Evolutionary conservation across 2,888 invertebrate genomes (phyloP).

Genomic region (Seira ritae): DNA sequence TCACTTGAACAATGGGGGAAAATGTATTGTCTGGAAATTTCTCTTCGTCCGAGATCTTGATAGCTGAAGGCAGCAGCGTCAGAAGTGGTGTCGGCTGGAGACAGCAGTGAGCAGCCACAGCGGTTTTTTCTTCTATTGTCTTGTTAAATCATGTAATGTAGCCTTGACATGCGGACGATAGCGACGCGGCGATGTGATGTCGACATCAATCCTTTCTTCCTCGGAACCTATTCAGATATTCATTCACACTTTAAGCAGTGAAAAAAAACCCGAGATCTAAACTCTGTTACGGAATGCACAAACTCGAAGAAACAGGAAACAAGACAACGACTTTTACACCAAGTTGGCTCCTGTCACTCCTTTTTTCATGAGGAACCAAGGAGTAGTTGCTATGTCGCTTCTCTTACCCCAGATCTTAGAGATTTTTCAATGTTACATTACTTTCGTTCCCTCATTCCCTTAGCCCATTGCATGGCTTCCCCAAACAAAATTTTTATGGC

Average conservation of each 20-base stretch:
- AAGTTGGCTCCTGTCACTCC: slow-evolving; percentile 53
- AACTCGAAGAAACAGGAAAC: slow-evolving; percentile 42
- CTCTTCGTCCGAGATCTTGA: neutral
- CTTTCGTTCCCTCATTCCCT: neutral
- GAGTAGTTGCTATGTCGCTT: neutral
- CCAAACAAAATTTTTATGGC: neutral
- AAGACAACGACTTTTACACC: slow-evolving; percentile 58
- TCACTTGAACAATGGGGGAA: no score
- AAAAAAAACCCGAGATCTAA: neutral
- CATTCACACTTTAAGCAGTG: neutral
- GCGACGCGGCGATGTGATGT: neutral
- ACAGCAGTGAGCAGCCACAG: no score
- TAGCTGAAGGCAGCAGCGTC: neutral
- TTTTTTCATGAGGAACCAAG: neutral
- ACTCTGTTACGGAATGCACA: neutral
- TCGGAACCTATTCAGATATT: neutral
- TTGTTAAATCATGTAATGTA: slow-evolving; percentile 1
- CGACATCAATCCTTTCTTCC: neutral
- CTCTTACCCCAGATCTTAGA: neutral
- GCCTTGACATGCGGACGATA: slow-evolving; percentile 1
- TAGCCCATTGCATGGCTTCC: neutral
- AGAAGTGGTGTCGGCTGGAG: neutral
- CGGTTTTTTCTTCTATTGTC: slow-evolving; percentile 20
- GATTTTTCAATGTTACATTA: neutral
- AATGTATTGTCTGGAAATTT: neutral